Evolutionary conservation across 2,888 invertebrate species (phyloP).

Genomic region (Abrostola tripartita): DNA sequence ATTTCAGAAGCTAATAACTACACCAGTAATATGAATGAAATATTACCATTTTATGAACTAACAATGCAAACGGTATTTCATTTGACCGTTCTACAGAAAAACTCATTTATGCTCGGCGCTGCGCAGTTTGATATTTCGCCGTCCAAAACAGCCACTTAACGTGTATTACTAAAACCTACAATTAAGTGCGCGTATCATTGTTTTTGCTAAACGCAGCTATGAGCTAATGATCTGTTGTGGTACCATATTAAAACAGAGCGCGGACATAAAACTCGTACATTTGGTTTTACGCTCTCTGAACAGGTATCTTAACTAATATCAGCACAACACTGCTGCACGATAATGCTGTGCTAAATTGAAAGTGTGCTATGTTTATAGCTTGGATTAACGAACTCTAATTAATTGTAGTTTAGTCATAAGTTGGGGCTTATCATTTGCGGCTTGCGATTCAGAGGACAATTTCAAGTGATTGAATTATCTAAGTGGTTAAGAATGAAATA

Average conservation of each 20-base stretch:
- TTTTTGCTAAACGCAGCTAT: constrained; percentile 2
- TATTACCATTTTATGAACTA: too few species aligned
- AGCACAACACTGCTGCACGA: constrained; percentile 7
- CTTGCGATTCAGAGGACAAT: too few species aligned
- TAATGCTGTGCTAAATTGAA: constrained; percentile 6
- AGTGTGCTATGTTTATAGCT: background rate
- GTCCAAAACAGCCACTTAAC: background rate
- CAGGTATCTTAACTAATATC: constrained; percentile 58
- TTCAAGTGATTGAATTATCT: too few species aligned
- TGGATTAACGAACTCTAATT: too few species aligned
- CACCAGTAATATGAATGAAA: too few species aligned
- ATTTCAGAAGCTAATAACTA: background rate
- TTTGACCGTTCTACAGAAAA: background rate
- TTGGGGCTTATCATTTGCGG: too few species aligned
- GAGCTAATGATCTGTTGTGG: constrained; percentile 20
- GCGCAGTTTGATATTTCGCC: background rate
- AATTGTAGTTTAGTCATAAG: too few species aligned
- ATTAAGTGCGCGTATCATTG: constrained; percentile 5
- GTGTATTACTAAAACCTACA: background rate
- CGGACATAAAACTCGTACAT: constrained; percentile 32
- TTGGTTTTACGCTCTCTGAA: constrained; percentile 75
- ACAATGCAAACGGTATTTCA: background rate
- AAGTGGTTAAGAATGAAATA: too few species aligned
- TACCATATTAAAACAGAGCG: constrained; percentile 9
- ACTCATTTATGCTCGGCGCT: background rate